Evolutionary conservation across 2,888 invertebrate genomes (phyloP), one percentile per base, ranked within the genome.

Genomic region (Labia minor): DNA sequence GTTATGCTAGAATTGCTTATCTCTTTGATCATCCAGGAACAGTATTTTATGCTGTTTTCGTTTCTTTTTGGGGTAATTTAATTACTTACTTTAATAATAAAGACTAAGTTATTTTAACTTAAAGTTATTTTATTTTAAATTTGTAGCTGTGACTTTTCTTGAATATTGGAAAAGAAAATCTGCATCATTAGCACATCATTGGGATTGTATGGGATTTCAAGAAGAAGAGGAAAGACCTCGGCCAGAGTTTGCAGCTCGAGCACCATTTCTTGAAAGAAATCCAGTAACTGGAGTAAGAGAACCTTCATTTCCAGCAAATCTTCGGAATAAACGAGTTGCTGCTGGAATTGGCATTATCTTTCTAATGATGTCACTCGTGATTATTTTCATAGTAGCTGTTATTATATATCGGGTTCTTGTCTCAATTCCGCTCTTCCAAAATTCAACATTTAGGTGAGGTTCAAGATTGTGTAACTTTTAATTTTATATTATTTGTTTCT

Each of bases 161-260:
- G 82, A 83, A 71, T 82, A 81, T 72, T 83, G 83, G 83, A 82
- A 83, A 71, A 74, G 82, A 63, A 81, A 81, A 72, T 81, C 79
- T 66, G 81, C 80, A 16, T 79, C 79, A 65, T 73, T 82, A 26
- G 80, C 82, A 19, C 81, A 83, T 72, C 81, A 81, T 72, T 82
- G 83, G 83, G 83, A 83, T 73, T 80, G 81, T 68, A 75, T 80
- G 72, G 81, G 81, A 69, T 82, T 81, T 73, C 80, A 81, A 70
- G 81, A 82, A 67, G 82, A 82, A 71, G 81, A 81, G 74, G 81
- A 82, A 71, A 73, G 81, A 21, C 82, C 82, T 0, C 71, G 82
- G n/a, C 82, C 83, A 4, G 81, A 82, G 70, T 83, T 82, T 72
- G 80, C 80, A 1, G 81, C 81, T 62, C 77, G 75, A 69, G 81